Percentiles rank a stretch among this genome's conserved stretches.
These are phyloP conservation scores for Tribolium castaneum DNA, from an alignment of 1,140 invertebrate species.

Conservation along the genomic window DNA sequence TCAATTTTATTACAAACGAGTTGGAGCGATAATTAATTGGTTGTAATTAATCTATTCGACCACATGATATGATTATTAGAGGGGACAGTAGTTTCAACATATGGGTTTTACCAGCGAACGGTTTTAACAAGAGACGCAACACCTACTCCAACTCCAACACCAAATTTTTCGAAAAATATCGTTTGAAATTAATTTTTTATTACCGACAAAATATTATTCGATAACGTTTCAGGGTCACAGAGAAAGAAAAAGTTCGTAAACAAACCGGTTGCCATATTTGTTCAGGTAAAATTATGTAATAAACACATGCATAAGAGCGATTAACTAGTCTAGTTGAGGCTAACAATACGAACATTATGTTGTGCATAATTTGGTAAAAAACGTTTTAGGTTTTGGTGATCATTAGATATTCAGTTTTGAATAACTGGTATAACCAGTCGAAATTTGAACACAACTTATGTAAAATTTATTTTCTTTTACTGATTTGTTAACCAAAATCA, in stretches of 20 bases:
- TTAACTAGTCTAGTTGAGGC: not conserved
- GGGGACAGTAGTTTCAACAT: slow-evolving; percentile 2
- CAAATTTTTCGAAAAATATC: not conserved
- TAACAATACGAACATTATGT: not conserved
- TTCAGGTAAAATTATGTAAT: not conserved
- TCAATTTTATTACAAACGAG: not conserved
- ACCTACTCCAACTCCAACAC: not conserved
- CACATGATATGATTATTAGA: slow-evolving; percentile 13
- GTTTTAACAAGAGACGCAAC: not conserved
- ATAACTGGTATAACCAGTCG: too few species aligned
- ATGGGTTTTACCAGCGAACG: slow-evolving; percentile 22
- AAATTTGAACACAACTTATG: too few species aligned
- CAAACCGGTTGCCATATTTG: not conserved
- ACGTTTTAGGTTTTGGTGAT: not conserved
- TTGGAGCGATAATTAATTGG: not conserved
- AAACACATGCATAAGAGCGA: not conserved
- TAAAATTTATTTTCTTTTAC: too few species aligned
- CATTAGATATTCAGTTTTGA: too few species aligned
- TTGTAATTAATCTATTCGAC: not conserved
- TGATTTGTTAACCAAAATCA: too few species aligned
- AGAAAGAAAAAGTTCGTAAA: not conserved
- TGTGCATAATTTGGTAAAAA: not conserved
- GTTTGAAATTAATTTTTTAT: not conserved
- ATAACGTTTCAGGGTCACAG: not conserved
- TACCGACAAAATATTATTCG: not conserved